phyloP scores from a whole-genome alignment of 2,797 vertebrate species.

The Darevskia mixta region DNA sequence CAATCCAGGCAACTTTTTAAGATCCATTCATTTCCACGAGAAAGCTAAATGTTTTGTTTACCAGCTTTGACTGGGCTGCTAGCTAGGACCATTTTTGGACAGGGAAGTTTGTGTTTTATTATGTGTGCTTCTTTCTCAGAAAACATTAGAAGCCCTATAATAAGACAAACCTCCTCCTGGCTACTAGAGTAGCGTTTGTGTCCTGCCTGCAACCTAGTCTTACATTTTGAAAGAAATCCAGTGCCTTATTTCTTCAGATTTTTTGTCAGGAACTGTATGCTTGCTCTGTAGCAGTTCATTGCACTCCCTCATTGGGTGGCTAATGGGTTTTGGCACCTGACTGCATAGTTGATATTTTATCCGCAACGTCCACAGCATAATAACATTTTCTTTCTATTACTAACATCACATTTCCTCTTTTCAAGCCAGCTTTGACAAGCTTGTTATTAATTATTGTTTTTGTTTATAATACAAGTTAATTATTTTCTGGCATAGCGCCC shows the following conservation, averaged over 20 bases:
- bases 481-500: slow-evolving; percentile 7
- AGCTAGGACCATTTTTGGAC: no score
- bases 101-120: neutral
- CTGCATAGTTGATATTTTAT: neutral
- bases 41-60: no score
- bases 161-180: neutral
- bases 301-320: neutral
- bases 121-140: neutral
- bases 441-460: slow-evolving; percentile 23
- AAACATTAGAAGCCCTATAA: neutral
- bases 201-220: neutral
- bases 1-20: no score
- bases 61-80: no score
- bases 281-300: neutral
- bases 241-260: neutral
- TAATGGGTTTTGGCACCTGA: slow-evolving; percentile 19
- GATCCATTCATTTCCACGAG: no score
- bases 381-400: neutral
- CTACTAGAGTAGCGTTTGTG: neutral
- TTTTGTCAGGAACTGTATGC: neutral
- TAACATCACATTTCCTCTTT: neutral
- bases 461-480: slow-evolving; percentile 12
- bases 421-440: slow-evolving; percentile 1
- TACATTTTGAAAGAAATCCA: neutral
- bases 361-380: neutral